Conservation (phyloP, 2,888 invertebrate species). For the Nephrotoma guestfalica region DNA sequence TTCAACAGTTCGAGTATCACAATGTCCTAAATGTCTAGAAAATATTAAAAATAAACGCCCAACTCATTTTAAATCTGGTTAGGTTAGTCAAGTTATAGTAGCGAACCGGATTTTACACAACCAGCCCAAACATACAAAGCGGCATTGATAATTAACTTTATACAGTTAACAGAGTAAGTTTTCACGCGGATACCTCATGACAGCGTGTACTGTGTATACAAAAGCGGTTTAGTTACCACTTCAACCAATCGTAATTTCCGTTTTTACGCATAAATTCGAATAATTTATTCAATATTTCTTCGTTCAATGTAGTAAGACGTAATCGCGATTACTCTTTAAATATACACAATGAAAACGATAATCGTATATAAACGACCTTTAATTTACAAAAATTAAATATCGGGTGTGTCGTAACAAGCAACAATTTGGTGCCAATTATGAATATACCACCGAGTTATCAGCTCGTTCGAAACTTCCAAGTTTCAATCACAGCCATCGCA, state of each 20-base stretch:
- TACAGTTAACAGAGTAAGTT: background rate
- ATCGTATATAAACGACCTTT: no score
- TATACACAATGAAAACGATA: no score
- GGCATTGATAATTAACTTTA: background rate
- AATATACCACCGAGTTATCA: background rate
- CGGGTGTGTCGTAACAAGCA: no score
- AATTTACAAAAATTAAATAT: no score
- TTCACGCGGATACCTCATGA: background rate
- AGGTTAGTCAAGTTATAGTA: no score
- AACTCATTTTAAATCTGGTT: no score
- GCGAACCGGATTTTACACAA: no score
- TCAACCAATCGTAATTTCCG: background rate
- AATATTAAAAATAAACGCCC: no score
- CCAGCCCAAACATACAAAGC: background rate
- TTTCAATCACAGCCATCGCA: background rate
- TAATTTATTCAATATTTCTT: background rate
- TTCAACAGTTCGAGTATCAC: no score
- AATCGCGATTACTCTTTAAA: background rate
- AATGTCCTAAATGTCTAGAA: no score
- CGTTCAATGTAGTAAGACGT: background rate
- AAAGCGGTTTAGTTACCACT: background rate
- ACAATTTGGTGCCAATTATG: background rate
- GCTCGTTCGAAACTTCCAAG: background rate
- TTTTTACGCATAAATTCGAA: background rate
- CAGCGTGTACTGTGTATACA: background rate